phyloP scores from a whole-genome alignment of 2,888 invertebrate genomes.

The Plutella xylostella region DNA sequence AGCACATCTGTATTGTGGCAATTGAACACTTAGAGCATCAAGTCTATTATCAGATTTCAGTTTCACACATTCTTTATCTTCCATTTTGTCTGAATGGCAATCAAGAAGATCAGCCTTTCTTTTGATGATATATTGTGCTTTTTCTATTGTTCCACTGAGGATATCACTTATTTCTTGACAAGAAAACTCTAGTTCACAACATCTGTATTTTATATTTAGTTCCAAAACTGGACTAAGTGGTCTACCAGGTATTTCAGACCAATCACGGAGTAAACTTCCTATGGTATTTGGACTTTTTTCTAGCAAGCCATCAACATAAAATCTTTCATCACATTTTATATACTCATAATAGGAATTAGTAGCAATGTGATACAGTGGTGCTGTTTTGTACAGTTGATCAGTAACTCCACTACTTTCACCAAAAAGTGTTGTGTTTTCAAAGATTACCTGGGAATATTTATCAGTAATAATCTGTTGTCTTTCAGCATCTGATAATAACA shows the following conservation, averaged over 20 bases:
- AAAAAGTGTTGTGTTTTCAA: slow-evolving; percentile 28
- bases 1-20: slow-evolving; percentile 28
- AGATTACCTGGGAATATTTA: slow-evolving; percentile 44
- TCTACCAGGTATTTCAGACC: slow-evolving; percentile 73
- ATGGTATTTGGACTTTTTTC: slow-evolving; percentile 40
- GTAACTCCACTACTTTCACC: slow-evolving; percentile 9
- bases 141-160: slow-evolving; percentile 40
- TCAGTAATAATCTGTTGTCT: slow-evolving; percentile 39
- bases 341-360: slow-evolving; percentile 34
- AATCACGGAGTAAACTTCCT: slow-evolving; percentile 70
- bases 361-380: slow-evolving; percentile 30
- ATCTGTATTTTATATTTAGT: slow-evolving; percentile 26
- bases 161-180: slow-evolving; percentile 46
- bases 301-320: slow-evolving; percentile 58
- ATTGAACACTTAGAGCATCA: too few relatives aligned
- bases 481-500: slow-evolving; percentile 32
- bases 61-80: background rate
- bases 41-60: background rate
- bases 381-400: slow-evolving; percentile 8
- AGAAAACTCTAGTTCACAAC: slow-evolving; percentile 40
- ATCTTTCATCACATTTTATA: slow-evolving; percentile 37
- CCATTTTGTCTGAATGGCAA: background rate
- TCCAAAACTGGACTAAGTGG: slow-evolving; percentile 60
- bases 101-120: slow-evolving; percentile 12
- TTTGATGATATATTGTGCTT: slow-evolving; percentile 30